phyloP scores from a whole-genome alignment of 2,888 invertebrate genomes.

The Brachylomia viminalis region DNA sequence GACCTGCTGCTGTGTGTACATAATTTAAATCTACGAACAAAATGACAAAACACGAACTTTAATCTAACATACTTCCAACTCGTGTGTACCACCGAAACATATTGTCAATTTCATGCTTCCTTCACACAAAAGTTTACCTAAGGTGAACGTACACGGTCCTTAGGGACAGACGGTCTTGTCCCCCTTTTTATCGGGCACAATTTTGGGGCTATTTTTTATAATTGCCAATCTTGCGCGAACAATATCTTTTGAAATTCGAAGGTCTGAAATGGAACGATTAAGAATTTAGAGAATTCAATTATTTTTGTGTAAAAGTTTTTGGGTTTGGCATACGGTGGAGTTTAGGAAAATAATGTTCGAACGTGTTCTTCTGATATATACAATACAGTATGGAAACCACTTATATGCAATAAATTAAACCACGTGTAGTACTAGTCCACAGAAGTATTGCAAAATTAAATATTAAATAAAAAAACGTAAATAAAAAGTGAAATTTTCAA shows the following conservation, averaged over 20 bases:
- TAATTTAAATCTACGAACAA: conserved; percentile 20
- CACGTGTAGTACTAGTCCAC: too few relatives aligned
- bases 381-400: too few relatives aligned
- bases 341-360: background rate
- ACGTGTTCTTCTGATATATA: too few relatives aligned
- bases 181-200: conserved; percentile 73
- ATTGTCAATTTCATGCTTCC: conserved; percentile 60
- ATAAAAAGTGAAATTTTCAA: too few relatives aligned
- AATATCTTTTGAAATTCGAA: conserved; percentile 64
- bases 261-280: conserved; percentile 68
- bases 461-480: too few relatives aligned
- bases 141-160: conserved; percentile 60
- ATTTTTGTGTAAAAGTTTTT: conserved; percentile 63
- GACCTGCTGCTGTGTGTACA: too few relatives aligned
- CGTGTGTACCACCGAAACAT: conserved; percentile 36
- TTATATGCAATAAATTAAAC: too few relatives aligned
- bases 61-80: conserved; percentile 33
- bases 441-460: too few relatives aligned
- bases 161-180: conserved; percentile 58
- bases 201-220: conserved; percentile 80
- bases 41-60: conserved; percentile 24
- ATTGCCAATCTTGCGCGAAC: conserved; percentile 81
- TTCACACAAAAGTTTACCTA: conserved; percentile 52
- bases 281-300: conserved; percentile 74
- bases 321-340: background rate